Evolutionary conservation across 2,113 vertebrate genomes (phyloP).

Genomic region (Elephantulus edwardii): DNA sequence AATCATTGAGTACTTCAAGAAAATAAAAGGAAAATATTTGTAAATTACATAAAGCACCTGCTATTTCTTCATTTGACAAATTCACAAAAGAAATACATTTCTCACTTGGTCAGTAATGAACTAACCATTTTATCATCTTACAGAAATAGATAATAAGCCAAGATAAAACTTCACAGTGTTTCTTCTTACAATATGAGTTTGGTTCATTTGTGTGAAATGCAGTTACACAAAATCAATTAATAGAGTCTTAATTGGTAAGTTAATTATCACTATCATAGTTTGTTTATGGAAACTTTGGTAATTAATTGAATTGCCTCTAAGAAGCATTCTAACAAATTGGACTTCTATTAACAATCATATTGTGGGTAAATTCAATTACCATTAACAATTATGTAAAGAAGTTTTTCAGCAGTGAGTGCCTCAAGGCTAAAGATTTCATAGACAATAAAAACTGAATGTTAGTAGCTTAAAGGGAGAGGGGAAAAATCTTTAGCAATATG

Average conservation of each 20-base stretch:
- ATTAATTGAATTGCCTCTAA: slow-evolving; percentile 65
- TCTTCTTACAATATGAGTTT: slow-evolving; percentile 2
- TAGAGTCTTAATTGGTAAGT: slow-evolving; percentile 16
- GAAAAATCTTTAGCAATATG: neutral
- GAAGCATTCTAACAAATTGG: slow-evolving; percentile 44
- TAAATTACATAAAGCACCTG: neutral
- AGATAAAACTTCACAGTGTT: neutral
- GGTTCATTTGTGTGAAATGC: slow-evolving; percentile 1
- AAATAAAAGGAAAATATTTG: neutral
- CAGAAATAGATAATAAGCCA: neutral
- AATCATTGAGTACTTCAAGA: neutral
- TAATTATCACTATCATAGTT: slow-evolving; percentile 29
- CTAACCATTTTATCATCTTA: neutral
- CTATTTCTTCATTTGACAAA: neutral
- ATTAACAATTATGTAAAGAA: slow-evolving; percentile 37
- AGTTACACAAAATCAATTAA: neutral
- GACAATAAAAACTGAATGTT: slow-evolving; percentile 16
- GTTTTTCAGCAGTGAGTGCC: slow-evolving; percentile 34
- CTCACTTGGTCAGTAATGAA: neutral
- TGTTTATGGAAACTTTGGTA: slow-evolving; percentile 47
- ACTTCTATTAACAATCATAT: slow-evolving; percentile 54
- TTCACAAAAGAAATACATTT: neutral
- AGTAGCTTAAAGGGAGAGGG: neutral
- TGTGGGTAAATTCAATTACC: slow-evolving; percentile 50
- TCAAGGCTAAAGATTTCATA: slow-evolving; percentile 26